Conservation (phyloP, 2,113 vertebrate species). For the Vidua macroura region DNA sequence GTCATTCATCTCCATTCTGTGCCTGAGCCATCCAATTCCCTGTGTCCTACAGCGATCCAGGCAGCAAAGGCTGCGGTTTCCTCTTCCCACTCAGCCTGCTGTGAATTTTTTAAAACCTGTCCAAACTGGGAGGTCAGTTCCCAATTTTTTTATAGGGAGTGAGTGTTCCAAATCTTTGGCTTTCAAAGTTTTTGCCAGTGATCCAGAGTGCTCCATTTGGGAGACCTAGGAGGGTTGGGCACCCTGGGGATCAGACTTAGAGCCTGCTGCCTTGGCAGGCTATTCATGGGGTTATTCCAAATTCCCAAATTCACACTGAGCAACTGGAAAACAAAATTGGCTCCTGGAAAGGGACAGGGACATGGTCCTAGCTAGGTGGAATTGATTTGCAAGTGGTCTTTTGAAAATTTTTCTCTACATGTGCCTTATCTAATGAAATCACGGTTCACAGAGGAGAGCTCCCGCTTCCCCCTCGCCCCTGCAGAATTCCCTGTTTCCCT, state of each 20-base stretch:
- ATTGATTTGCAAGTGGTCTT: slow-evolving; percentile 42
- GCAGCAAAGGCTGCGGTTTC: background rate
- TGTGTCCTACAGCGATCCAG: background rate
- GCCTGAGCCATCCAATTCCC: slow-evolving; percentile 1
- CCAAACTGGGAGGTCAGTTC: background rate
- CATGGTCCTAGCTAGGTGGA: background rate
- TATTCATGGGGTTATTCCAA: background rate
- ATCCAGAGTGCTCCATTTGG: background rate
- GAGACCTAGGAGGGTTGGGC: background rate
- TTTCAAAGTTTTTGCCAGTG: background rate
- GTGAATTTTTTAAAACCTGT: background rate
- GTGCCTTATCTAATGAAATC: slow-evolving; percentile 56
- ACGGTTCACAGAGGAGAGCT: background rate
- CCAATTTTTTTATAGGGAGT: background rate
- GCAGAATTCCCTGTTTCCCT: background rate
- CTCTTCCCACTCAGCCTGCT: background rate
- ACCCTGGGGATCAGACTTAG: background rate
- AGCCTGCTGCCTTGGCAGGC: background rate
- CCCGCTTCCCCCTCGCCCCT: background rate
- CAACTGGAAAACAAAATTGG: slow-evolving; percentile 4
- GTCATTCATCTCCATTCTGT: background rate
- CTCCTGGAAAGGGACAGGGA: background rate
- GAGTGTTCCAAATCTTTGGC: background rate
- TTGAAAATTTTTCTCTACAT: slow-evolving; percentile 12
- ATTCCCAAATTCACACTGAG: background rate